These are phyloP conservation scores for Pandemis cinnamomeana DNA, from an alignment of 2,888 invertebrate species.

Conservation along the genomic window DNA sequence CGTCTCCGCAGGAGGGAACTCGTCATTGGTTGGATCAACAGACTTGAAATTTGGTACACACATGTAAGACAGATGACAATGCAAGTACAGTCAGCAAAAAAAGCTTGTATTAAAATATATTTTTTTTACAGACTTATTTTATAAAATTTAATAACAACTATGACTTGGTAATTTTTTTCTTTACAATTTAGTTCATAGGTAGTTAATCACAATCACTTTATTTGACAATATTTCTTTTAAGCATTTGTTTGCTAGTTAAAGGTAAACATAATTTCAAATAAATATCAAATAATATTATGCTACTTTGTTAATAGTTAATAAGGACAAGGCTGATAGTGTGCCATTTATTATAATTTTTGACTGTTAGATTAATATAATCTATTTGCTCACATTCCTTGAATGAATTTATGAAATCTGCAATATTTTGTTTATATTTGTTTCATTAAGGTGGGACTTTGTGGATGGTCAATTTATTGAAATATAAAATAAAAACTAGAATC, in stretches of 20 bases:
- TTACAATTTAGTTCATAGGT: background rate
- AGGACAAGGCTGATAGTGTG: constrained; percentile 20
- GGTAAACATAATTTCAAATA: constrained; percentile 5
- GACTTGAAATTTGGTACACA: no score
- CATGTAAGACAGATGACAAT: no score
- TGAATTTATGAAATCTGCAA: constrained; percentile 8
- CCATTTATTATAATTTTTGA: constrained; percentile 17
- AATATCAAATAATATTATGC: background rate
- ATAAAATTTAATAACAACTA: constrained; percentile 1
- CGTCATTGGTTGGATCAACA: no score
- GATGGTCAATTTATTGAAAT: background rate
- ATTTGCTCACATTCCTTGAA: constrained; percentile 15
- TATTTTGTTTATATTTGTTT: constrained; percentile 4
- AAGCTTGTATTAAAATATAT: no score
- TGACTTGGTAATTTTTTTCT: background rate
- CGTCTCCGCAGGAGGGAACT: no score
- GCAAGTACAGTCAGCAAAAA: no score
- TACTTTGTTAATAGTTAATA: background rate
- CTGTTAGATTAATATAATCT: constrained; percentile 3
- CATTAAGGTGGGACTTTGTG: background rate
- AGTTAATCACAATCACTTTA: constrained; percentile 11
- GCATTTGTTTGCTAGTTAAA: background rate
- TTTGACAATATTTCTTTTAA: background rate
- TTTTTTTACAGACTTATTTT: background rate
- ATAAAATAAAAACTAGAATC: constrained; percentile 23